phyloP scores from a whole-genome alignment of 2,888 invertebrate genomes.

The Drosophila kuntzei region DNA sequence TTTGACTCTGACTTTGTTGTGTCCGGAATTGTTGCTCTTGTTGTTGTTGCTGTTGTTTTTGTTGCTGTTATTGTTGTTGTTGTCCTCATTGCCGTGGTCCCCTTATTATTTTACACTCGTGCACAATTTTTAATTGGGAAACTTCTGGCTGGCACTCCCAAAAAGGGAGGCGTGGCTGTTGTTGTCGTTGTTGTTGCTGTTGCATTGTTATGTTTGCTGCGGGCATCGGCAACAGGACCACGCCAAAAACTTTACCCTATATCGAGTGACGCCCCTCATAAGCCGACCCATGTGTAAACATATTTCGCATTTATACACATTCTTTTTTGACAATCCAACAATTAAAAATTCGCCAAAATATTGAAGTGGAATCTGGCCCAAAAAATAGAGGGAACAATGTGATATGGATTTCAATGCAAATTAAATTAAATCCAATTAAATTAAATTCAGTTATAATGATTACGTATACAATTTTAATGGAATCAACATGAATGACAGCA shows the following conservation, averaged over 20 bases:
- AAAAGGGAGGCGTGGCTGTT: constrained; percentile 2
- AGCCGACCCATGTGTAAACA: constrained; percentile 41
- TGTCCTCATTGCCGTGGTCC: constrained; percentile 20
- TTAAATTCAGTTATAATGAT: constrained; percentile 23
- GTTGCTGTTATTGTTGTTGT: constrained; percentile 3
- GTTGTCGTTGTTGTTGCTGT: constrained; percentile 33
- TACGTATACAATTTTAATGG: constrained; percentile 10
- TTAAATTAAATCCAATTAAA: constrained; percentile 29
- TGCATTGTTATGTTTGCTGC: constrained; percentile 53
- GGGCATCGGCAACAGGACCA: constrained; percentile 23
- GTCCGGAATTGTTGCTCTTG: constrained; percentile 11
- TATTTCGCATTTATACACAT: constrained; percentile 25
- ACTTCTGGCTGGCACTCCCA: constrained; percentile 51
- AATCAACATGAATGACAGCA: neutral
- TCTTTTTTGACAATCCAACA: constrained; percentile 61
- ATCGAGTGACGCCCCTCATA: constrained; percentile 23
- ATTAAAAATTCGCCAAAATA: constrained; percentile 39
- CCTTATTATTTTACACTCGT: constrained; percentile 62
- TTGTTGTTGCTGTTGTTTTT: constrained; percentile 2
- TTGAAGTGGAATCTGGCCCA: constrained; percentile 16
- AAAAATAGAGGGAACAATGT: neutral
- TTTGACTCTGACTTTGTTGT: constrained; percentile 23
- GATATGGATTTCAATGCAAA: constrained; percentile 11
- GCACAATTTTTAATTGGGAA: constrained; percentile 77
- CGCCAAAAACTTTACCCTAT: constrained; percentile 32